Base-by-base conservation (phyloP, 2,113 vertebrate genomes). In the Eulemur rufifrons region DNA sequence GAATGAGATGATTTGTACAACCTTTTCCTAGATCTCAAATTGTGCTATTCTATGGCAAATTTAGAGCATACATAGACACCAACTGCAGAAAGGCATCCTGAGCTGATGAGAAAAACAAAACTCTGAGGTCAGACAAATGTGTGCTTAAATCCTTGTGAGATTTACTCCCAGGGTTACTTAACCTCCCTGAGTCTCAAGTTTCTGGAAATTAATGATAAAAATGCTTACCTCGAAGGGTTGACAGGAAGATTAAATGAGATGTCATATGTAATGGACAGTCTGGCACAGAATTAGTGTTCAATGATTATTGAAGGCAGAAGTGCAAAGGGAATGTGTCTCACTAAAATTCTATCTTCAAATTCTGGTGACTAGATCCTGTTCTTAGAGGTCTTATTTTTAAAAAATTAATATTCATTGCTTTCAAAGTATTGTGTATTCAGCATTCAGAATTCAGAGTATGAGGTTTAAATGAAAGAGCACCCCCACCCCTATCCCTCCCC, bases 21-120 rank as follows among this genome's bases (percentile, higher is more conserved):
- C 10, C n/a, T 37, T 23, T 34, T 23, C 64, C 29, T 76, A 27
- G 56, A 71, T 29, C 69, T 94, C 64, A 84, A 93, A 81, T 76
- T 29, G 20, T 86, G 8, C 80, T 69, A 29, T 45, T 86, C 45
- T 69, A 0, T 20, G 18, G 8, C 54, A 5, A 63, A 7, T 47
- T 34, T 37, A 78, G 29, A 82, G 14, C 34, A 39, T 34, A 77
- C 69, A 68, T 27, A 81, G 54, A 77, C 2, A 42, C 37, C 25
- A 84, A 20, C 15, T 32, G 18, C 21, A 77, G 32, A 74, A 85
- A 81, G 20, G 45, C 42, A 64, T 10, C 37, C 27, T 32, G 42
- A 18, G 20, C n/a, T n/a, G 3, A 42, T 54, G 8, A 42, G 8
- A 76, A 64, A 66, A 71, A 21, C 27, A 25, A 42, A 73, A 64